These are phyloP conservation scores for Halocaridina rubra DNA, from an alignment of 2,888 invertebrate genomes.

Conservation along the genomic window DNA sequence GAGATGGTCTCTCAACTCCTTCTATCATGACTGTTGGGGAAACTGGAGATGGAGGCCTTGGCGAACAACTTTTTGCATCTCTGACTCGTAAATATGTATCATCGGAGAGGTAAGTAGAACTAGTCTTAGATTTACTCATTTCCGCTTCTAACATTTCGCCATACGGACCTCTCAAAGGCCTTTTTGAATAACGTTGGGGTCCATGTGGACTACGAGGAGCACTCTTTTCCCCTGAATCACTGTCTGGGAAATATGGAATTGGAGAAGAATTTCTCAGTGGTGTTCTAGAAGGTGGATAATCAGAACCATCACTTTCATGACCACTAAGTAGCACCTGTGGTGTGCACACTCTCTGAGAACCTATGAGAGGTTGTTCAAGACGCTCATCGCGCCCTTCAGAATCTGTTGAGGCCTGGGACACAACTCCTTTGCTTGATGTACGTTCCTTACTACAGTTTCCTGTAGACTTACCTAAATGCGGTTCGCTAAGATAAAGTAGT, in stretches of 20 bases:
- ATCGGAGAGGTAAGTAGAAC: conserved; percentile 71
- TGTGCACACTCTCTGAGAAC: conserved; percentile 22
- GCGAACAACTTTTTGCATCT: conserved; percentile 64
- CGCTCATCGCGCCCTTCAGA: conserved; percentile 60
- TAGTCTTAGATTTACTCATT: conserved; percentile 76
- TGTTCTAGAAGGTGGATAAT: conserved; percentile 44
- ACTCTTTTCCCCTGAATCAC: conserved; percentile 61
- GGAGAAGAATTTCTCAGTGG: conserved; percentile 60
- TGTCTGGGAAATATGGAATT: conserved; percentile 60
- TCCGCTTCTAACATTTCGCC: conserved; percentile 85
- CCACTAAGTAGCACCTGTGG: conserved; percentile 57
- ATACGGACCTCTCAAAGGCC: conserved; percentile 81
- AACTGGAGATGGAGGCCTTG: conserved; percentile 65
- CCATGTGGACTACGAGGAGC: conserved; percentile 65
- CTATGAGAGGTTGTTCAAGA: conserved; percentile 3
- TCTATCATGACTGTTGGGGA: conserved; percentile 38
- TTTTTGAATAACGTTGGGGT: conserved; percentile 77
- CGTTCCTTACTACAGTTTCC: background rate
- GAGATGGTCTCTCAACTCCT: conserved; percentile 24
- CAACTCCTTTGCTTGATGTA: conserved; percentile 34
- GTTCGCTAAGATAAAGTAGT: conserved; percentile 46
- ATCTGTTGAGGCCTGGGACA: conserved; percentile 63
- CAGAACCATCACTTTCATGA: conserved; percentile 54
- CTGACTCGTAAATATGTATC: conserved; percentile 57
- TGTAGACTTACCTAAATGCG: conserved; percentile 23